These are phyloP conservation scores for Alectoris magna DNA, from an alignment of 2,797 vertebrate genomes.

Conservation along the genomic window DNA sequence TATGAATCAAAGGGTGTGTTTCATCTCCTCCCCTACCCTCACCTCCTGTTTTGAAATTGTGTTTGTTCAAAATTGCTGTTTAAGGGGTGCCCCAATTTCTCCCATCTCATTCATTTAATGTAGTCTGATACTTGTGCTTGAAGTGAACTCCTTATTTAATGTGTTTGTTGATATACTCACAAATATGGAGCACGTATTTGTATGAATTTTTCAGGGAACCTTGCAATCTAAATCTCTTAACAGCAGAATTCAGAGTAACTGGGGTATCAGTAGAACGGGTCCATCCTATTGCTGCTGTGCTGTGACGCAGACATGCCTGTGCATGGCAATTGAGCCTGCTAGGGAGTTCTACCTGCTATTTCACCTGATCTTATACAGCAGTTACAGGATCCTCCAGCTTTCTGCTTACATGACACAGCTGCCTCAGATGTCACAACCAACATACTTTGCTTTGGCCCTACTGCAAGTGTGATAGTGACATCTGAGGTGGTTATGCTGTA, in stretches of 20 bases:
- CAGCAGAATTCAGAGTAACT: not conserved
- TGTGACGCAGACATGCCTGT: not conserved
- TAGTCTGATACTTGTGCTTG: not conserved
- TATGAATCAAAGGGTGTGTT: not conserved
- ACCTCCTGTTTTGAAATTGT: not conserved
- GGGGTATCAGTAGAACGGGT: not conserved
- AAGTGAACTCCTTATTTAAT: not conserved
- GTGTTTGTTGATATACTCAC: not conserved
- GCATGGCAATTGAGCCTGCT: not conserved
- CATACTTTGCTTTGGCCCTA: constrained; percentile 2
- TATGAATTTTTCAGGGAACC: not conserved
- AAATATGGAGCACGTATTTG: not conserved
- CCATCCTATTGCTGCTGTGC: not conserved
- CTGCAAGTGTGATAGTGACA: constrained; percentile 10
- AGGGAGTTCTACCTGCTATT: not conserved
- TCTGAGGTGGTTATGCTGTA: constrained; percentile 40
- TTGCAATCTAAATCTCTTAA: not conserved
- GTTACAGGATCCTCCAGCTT: not conserved
- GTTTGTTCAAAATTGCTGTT: not conserved
- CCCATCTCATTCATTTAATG: not conserved
- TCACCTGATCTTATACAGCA: constrained; percentile 17
- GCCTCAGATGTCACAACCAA: not conserved
- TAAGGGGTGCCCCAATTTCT: not conserved
- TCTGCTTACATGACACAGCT: not conserved
- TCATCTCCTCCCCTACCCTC: not conserved